Conservation (phyloP, 2,888 invertebrate genomes). For the Ptychoptera albimana region DNA sequence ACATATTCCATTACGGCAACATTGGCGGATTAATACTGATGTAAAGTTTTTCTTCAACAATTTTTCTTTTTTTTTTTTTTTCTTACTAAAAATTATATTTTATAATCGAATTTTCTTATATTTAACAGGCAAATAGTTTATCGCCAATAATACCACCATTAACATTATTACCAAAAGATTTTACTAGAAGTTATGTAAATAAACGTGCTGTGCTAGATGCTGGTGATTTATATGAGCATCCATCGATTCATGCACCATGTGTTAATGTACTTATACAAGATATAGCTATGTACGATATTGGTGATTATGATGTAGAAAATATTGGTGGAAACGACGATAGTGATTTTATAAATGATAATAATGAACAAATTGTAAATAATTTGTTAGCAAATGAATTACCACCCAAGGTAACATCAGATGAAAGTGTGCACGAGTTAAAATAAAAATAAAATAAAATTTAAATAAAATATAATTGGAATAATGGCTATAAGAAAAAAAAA, state of each 20-base stretch:
- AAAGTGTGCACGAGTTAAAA: no score
- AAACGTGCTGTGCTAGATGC: constrained; percentile 16
- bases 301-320: not conserved
- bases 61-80: not conserved
- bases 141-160: constrained; percentile 13
- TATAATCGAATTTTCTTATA: not conserved
- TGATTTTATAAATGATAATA: no score
- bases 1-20: constrained; percentile 17
- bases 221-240: constrained; percentile 15
- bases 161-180: constrained; percentile 13
- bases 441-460: no score
- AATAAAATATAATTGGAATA: no score
- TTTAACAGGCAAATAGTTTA: constrained; percentile 7
- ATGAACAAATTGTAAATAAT: no score
- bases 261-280: constrained; percentile 16
- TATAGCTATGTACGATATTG: constrained; percentile 9
- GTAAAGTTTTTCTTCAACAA: constrained; percentile 10
- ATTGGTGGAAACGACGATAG: no score
- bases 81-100: not conserved
- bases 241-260: constrained; percentile 16
- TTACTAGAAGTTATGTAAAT: constrained; percentile 14
- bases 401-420: no score
- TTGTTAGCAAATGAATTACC: no score
- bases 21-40: constrained; percentile 13
- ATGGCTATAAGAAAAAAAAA: no score